These are phyloP conservation scores for Echeneis naucrates DNA, from an alignment of 2,797 vertebrate species.

Conservation along the genomic window DNA sequence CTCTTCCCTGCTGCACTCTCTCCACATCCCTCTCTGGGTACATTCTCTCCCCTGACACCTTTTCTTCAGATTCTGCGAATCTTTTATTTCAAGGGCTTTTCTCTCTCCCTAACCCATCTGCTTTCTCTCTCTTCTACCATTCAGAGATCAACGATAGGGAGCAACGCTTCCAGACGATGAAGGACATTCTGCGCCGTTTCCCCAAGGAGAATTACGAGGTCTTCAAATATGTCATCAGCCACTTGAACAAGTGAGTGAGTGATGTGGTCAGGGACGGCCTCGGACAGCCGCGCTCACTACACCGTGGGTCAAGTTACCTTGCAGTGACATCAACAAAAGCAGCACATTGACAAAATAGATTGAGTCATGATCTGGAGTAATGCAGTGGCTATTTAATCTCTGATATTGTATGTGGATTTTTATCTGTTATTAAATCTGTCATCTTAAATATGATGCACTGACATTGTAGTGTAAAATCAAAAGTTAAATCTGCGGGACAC, in stretches of 20 bases:
- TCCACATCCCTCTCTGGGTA: constrained; percentile 2
- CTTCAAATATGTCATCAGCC: constrained; percentile 95
- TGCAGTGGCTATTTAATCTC: not conserved
- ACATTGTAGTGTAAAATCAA: not conserved
- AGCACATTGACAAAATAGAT: constrained; percentile 9
- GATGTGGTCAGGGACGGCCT: constrained; percentile 37
- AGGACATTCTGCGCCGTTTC: constrained; percentile 92
- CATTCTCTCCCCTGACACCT: constrained; percentile 37
- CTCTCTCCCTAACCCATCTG: constrained; percentile 44
- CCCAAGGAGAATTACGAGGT: constrained; percentile 95
- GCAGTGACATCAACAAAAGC: constrained; percentile 45
- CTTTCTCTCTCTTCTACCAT: constrained; percentile 40
- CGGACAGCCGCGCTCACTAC: constrained; percentile 48
- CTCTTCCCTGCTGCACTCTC: constrained; percentile 19
- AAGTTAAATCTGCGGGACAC: not conserved
- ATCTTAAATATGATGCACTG: not conserved
- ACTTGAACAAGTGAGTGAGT: constrained; percentile 91
- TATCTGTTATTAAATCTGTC: constrained; percentile 1
- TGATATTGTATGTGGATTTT: not conserved
- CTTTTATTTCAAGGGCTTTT: constrained; percentile 36
- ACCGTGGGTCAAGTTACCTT: constrained; percentile 39
- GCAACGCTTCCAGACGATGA: constrained; percentile 91
- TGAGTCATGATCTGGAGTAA: constrained; percentile 35
- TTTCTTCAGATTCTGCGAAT: constrained; percentile 37
- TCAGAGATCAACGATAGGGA: constrained; percentile 95